Conservation (phyloP, 2,888 invertebrate genomes). For the Flexamia atlantica region DNA sequence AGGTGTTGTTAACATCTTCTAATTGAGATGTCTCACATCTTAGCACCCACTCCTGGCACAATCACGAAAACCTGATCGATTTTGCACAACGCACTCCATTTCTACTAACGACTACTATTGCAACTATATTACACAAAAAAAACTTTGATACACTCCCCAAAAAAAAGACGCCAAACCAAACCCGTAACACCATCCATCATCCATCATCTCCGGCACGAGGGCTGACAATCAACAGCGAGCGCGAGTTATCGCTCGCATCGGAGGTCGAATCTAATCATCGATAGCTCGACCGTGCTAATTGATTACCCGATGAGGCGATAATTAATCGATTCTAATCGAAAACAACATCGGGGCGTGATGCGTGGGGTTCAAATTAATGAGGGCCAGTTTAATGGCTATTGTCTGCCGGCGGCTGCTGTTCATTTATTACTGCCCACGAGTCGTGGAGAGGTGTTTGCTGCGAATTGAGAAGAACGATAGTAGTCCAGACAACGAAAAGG, state of each 20-base stretch:
- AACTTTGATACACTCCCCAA: too few relatives aligned
- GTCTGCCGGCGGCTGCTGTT: slow-evolving; percentile 28
- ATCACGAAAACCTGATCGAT: too few relatives aligned
- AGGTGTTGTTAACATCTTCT: too few relatives aligned
- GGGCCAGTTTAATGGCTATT: slow-evolving; percentile 37
- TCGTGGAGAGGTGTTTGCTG: not conserved
- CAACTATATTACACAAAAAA: too few relatives aligned
- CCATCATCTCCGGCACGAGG: too few relatives aligned
- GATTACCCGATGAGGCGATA: slow-evolving; percentile 62
- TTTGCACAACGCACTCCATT: too few relatives aligned
- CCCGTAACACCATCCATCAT: too few relatives aligned
- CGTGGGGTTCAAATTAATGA: slow-evolving; percentile 54
- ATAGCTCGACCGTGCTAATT: slow-evolving; percentile 53
- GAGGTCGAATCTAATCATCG: slow-evolving; percentile 25
- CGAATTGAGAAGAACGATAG: slow-evolving; percentile 29
- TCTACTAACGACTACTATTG: too few relatives aligned
- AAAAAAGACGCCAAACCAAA: too few relatives aligned
- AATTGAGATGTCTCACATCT: too few relatives aligned
- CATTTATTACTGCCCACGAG: slow-evolving; percentile 51
- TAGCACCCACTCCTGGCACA: too few relatives aligned
- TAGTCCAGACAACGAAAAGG: too few relatives aligned
- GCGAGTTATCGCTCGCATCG: not conserved
- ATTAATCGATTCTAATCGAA: slow-evolving; percentile 62
- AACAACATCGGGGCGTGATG: slow-evolving; percentile 59
- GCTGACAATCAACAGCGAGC: not conserved